Base-by-base conservation (phyloP, 1,140 invertebrate species). In the Antheraea mylitta region DNA sequence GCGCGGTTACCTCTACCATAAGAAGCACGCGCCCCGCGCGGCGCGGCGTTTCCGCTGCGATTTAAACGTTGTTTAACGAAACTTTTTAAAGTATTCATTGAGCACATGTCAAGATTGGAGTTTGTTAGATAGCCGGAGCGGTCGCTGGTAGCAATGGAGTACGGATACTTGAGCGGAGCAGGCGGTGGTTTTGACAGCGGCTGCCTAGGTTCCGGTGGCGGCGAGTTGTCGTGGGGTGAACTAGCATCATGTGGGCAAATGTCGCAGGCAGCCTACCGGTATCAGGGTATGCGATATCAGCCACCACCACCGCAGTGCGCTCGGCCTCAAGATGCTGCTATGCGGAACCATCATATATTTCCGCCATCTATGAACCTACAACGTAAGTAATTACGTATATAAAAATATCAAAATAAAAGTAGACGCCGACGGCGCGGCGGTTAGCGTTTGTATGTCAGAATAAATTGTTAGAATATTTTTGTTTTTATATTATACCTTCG, bases 231-330 rank as follows among this genome's bases (percentile, higher is more conserved):
- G 8, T 97, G 97, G 90, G 96, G 96, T 30, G 97, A 98, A 87
- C 93, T 97, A 72, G 96, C 96, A 30, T 96, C 96, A 11, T 98
- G 97, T 89, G 96, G 96, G 59, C 97, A 97, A 92, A 97, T 98
- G 95, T 96, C 96, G 66, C 95, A 96, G 79, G 95, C 95, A 4
- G 95, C 95, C 2, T 96, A 96, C 81, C 93, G 95, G 7, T 96
- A 96, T 78, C 91, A 91, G 74, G 95, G 95, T 70, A 89, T 87
- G 89, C 84, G 85, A 42, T 91, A 92, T 79, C 89, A 92, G 78
- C 90, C 90, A 18, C 87, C 91, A 67, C 90, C 90, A 70, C 86
- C 87, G 37, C 91, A 92, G 80, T 92, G 91, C 76, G 85, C 91
- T 42, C 81, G 90, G 0, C 89, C 89, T 16, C 92, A 88, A 70